A percentile compares a stretch with the other conserved stretches of the same genome.
Conservation (phyloP, 37 sponge, comb jelly and placozoan species). For the Chondrosia reniformis region DNA sequence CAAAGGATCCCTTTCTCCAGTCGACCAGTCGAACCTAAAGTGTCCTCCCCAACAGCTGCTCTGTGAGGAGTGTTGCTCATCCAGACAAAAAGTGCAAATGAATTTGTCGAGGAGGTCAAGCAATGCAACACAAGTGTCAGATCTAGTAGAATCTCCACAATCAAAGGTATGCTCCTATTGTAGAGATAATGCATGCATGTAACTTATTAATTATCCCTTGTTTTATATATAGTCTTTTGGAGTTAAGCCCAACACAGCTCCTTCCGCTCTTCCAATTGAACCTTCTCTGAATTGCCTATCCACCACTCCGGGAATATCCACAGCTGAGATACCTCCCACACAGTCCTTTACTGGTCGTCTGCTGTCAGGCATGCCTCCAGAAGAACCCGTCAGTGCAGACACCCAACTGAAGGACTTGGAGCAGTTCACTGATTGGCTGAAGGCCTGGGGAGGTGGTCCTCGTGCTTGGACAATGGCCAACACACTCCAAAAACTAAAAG, state of each 20-base stretch:
- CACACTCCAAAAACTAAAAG: conserved; percentile 71
- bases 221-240: no score
- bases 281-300: background rate
- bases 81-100: no score
- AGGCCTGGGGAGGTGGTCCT: conserved; percentile 65
- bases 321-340: background rate
- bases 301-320: background rate
- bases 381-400: conserved; percentile 28
- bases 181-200: no score
- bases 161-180: no score
- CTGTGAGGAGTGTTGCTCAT: conserved; percentile 4
- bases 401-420: conserved; percentile 27
- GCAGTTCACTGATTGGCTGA: conserved; percentile 46
- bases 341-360: conserved; percentile 41
- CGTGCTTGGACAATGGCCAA: conserved; percentile 62
- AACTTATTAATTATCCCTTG: no score
- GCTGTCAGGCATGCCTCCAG: conserved; percentile 49
- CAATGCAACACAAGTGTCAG: no score
- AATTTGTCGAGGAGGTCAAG: no score
- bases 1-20: background rate
- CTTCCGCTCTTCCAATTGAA: no score
- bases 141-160: no score
- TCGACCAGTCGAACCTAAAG: background rate
- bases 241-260: no score
- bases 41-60: background rate